Conservation (phyloP, 2,113 vertebrate species). For the Xenus cinereus region DNA sequence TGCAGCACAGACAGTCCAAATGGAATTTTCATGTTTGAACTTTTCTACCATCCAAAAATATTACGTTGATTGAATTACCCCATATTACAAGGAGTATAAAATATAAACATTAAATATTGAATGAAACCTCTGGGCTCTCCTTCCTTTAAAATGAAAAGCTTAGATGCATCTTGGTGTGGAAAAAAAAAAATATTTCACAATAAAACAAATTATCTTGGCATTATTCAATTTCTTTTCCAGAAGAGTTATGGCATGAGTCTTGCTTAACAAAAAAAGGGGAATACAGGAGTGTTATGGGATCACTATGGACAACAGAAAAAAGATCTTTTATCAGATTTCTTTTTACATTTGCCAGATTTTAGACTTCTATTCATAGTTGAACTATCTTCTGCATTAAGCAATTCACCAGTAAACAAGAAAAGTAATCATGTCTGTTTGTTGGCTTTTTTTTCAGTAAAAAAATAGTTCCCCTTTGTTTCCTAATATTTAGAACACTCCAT, state of each 20-base stretch:
- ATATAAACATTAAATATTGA: constrained; percentile 56
- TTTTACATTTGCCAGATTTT: neutral
- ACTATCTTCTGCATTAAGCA: neutral
- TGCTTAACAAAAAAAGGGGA: neutral
- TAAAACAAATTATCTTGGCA: neutral
- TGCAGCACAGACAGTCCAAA: constrained; percentile 42
- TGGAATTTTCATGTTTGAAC: constrained; percentile 65
- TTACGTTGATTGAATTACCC: constrained; percentile 36
- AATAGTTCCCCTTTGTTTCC: neutral
- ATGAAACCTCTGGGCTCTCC: neutral
- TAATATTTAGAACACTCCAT: neutral
- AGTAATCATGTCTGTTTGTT: neutral
- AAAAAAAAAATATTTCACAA: neutral
- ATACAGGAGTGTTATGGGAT: neutral
- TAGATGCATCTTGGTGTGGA: neutral
- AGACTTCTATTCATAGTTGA: neutral
- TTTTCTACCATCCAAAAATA: constrained; percentile 44
- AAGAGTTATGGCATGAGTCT: neutral
- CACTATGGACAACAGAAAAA: neutral
- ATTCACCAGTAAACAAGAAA: neutral
- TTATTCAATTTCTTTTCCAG: neutral
- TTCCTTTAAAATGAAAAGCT: constrained; percentile 23
- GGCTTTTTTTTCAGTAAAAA: neutral
- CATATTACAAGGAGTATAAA: neutral
- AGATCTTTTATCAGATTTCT: neutral